Percentiles rank a stretch among this genome's conserved stretches.
Conservation (phyloP, 2,797 vertebrate species). For the Halcyon chelicuti region DNA sequence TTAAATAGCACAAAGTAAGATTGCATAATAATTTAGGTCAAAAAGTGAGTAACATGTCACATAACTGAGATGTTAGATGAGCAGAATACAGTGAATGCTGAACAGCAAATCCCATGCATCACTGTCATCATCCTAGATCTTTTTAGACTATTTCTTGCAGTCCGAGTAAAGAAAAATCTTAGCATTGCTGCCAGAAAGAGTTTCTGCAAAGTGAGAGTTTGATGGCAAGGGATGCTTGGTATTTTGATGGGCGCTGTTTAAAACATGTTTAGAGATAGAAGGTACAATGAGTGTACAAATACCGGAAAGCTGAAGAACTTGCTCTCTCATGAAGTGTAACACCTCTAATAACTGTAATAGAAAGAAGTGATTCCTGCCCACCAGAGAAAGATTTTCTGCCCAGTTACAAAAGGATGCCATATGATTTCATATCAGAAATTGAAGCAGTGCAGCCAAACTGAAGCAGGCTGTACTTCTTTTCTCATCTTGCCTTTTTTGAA, state of each 20-base stretch:
- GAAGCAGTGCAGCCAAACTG: background rate
- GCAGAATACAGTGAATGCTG: background rate
- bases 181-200: background rate
- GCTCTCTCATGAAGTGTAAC: background rate
- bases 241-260: background rate
- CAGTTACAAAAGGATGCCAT: background rate
- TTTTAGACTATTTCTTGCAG: background rate
- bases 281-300: accelerated
- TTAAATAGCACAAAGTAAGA: background rate
- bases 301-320: background rate
- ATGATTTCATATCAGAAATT: background rate
- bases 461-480: background rate
- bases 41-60: background rate
- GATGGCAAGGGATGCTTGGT: background rate
- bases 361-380: background rate
- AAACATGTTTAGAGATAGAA: background rate
- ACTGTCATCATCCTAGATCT: background rate
- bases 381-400: background rate
- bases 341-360: background rate
- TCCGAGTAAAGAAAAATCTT: background rate
- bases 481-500: conserved; percentile 24
- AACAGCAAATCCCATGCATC: background rate
- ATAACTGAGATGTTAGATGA: background rate
- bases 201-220: background rate
- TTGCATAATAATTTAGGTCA: conserved; percentile 52